Conservation (phyloP, 2,797 vertebrate genomes). For the Ficedula albicollis region DNA sequence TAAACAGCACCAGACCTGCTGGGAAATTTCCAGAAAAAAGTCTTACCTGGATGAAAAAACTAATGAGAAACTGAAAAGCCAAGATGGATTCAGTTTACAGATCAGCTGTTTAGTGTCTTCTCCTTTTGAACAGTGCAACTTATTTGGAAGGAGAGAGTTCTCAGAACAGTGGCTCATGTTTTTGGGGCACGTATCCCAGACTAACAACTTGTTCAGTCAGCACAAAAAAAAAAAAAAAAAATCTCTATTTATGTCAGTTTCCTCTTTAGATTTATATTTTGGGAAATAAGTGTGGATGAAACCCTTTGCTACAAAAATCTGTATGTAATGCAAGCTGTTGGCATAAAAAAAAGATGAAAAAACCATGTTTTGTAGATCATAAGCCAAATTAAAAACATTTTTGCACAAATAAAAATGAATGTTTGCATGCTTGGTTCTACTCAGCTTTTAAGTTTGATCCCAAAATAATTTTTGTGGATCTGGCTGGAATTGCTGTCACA, state of each 20-base stretch:
- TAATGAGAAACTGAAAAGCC: neutral
- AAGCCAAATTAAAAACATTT: conserved; percentile 24
- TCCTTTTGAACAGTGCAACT: neutral
- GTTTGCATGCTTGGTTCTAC: neutral
- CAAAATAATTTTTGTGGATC: conserved; percentile 29
- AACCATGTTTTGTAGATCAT: neutral
- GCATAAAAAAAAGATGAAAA: neutral
- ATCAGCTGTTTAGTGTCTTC: neutral
- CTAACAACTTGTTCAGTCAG: conserved; percentile 6
- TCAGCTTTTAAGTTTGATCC: neutral
- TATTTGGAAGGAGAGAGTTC: neutral
- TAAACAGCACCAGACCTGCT: neutral
- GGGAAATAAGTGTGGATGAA: conserved; percentile 13
- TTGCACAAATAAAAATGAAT: neutral
- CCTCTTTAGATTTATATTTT: conserved; percentile 25
- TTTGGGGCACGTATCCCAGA: neutral
- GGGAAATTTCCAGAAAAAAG: neutral
- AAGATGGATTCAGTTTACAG: neutral
- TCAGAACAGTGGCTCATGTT: neutral
- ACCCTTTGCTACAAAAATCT: conserved; percentile 19
- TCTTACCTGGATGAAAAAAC: neutral
- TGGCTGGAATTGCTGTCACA: neutral
- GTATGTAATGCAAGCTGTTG: conserved; percentile 28
- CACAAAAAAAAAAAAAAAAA: neutral
- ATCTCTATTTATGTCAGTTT: neutral